Base-by-base conservation (phyloP, 2,113 vertebrate genomes). In the Pluvialis apricaria region DNA sequence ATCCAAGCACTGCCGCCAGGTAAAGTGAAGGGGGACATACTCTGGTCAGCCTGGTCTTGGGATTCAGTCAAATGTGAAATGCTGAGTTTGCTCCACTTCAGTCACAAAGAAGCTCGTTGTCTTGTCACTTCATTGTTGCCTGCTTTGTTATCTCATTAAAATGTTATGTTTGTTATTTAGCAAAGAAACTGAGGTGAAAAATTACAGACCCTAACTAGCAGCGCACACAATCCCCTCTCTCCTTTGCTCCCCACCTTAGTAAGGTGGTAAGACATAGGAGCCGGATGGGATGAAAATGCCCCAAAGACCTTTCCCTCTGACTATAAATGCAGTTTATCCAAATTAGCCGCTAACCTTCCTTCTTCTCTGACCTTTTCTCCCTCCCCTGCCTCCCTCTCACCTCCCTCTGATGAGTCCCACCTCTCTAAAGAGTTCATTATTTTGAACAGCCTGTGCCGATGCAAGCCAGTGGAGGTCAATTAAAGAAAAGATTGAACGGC, bases 261-360 rank as follows among this genome's bases (percentile, higher is more conserved):
- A n/a, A n/a, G 91, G 65, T 18, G 36, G 68, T 51, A 86, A 82
- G 87, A 68, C 55, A n/a, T 2, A 81, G 52, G 76, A 94, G 44
- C 38, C 34, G 72, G 42, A 65, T 38, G 49, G 26, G 36, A 68
- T 20, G 10, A 34, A 68, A 86, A 55, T 34, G 64, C 62, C 61
- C 55, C 6, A 0, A 40, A 62, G 82, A 78, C 73, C 76, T 90
- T 92, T 90, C 66, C 17, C 44, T 91, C 79, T 73, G 57, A 62
- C 73, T 78, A 38, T 44, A 95, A 95, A 84, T 80, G 64, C 86
- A 90, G 82, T 94, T 97, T 88, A 96, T 88, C 82, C 75, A 95
- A 94, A 97, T 96, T 89, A 97, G 80, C 71, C 1, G 4, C 86
- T 72, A 89, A 66, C 66, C 45, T 64, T 57, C 81, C 34, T 66